These are phyloP conservation scores for Dipodomys stephensi DNA, from an alignment of 2,113 vertebrate species.

Conservation along the genomic window DNA sequence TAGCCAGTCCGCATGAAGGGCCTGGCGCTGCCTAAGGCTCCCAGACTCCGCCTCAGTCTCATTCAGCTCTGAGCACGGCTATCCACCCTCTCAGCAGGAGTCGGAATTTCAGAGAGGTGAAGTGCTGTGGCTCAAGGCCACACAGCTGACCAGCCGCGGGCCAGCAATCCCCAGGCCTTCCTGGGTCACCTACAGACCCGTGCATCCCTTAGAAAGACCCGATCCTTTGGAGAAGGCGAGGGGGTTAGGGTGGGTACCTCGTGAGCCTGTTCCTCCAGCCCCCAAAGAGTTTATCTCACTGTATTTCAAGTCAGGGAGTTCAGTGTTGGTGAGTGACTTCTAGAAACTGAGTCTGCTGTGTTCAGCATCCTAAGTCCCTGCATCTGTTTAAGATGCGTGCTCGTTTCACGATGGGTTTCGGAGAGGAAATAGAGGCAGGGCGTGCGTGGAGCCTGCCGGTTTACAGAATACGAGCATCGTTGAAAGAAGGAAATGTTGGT, in stretches of 20 bases:
- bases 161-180: background rate
- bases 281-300: background rate
- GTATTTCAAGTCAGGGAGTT: background rate
- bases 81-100: background rate
- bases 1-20: background rate
- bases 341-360: background rate
- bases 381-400: no score
- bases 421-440: no score
- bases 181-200: background rate
- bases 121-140: background rate
- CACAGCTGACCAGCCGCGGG: background rate
- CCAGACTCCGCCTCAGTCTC: background rate
- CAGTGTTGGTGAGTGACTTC: background rate
- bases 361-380: no score
- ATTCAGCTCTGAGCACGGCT: background rate
- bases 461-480: no score
- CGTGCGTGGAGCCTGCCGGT: no score
- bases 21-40: background rate
- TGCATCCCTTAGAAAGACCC: no score
- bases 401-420: no score
- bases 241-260: no score
- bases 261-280: background rate
- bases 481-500: no score
- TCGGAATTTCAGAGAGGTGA: background rate
- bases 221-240: background rate